phyloP scores from a whole-genome alignment of 2,797 vertebrate genomes.

The Cyclopterus lumpus region DNA sequence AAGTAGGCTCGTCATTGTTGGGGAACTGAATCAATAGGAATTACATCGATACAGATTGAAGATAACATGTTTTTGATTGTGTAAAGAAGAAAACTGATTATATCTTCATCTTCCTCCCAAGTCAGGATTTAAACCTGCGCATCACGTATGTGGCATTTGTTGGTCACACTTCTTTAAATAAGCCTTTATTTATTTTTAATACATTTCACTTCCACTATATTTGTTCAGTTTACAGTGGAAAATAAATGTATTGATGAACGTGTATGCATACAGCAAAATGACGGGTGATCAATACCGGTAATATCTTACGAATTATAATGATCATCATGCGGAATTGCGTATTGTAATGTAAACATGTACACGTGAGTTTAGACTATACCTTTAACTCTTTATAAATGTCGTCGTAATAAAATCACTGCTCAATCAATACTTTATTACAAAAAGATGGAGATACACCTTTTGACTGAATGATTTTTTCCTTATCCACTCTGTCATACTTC shows the following conservation, averaged over 20 bases:
- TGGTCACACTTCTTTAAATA: neutral
- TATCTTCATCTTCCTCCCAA: neutral
- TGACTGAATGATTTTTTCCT: constrained; percentile 28
- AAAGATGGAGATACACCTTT: constrained; percentile 14
- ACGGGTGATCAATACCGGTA: neutral
- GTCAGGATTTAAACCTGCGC: neutral
- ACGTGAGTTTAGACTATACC: neutral
- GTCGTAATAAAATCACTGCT: neutral
- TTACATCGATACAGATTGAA: neutral
- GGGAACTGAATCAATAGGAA: neutral
- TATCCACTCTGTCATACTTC: constrained; percentile 8
- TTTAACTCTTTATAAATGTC: neutral
- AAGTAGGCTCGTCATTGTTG: neutral
- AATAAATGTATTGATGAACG: neutral
- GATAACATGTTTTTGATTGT: neutral
- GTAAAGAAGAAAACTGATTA: constrained; percentile 3
- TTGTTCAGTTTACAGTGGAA: constrained; percentile 6
- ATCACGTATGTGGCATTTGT: neutral
- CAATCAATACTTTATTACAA: constrained; percentile 19
- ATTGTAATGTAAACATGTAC: constrained; percentile 11
- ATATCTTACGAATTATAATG: neutral
- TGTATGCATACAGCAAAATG: constrained; percentile 12
- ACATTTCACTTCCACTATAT: neutral
- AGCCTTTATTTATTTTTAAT: neutral
- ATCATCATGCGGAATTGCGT: neutral